phyloP scores from a whole-genome alignment of 1,140 invertebrate genomes.

The Pseudomyrmex pallidus region DNA sequence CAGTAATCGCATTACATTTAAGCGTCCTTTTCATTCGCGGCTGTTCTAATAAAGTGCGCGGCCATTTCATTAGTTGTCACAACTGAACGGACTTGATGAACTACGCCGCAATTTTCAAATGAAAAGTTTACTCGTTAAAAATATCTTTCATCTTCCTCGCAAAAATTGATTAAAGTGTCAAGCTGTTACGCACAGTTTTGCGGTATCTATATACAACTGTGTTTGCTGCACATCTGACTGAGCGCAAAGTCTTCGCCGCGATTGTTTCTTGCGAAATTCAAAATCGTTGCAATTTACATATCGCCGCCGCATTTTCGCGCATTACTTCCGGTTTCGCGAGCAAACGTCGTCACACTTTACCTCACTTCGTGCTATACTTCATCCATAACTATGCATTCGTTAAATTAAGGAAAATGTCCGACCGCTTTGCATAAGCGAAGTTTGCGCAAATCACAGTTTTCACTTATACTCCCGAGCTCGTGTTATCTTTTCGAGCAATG shows the following conservation, averaged over 20 bases:
- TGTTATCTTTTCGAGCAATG: neutral
- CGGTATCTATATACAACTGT: too few relatives aligned
- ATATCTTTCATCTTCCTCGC: neutral
- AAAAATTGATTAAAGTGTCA: slow-evolving; percentile 42
- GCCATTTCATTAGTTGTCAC: slow-evolving; percentile 38
- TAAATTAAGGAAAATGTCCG: slow-evolving; percentile 17
- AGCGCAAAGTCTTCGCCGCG: slow-evolving; percentile 20
- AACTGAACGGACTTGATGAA: slow-evolving; percentile 1
- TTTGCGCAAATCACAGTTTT: slow-evolving; percentile 26
- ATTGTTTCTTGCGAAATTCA: slow-evolving; percentile 43
- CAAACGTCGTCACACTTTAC: slow-evolving; percentile 18
- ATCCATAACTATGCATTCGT: slow-evolving; percentile 36
- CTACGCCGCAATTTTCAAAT: neutral
- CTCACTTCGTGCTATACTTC: slow-evolving; percentile 24
- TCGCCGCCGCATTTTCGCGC: slow-evolving; percentile 42
- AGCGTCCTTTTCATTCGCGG: slow-evolving; percentile 28
- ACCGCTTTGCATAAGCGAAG: slow-evolving; percentile 32
- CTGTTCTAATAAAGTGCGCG: slow-evolving; percentile 23
- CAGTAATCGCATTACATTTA: slow-evolving; percentile 54
- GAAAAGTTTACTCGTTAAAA: too few relatives aligned
- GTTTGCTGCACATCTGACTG: too few relatives aligned
- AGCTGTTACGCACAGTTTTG: slow-evolving; percentile 4
- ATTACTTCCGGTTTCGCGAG: slow-evolving; percentile 53
- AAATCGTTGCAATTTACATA: slow-evolving; percentile 63
- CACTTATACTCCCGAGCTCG: neutral